phyloP scores from a whole-genome alignment of 2,888 invertebrate genomes.

The Ochlodes sylvanus region DNA sequence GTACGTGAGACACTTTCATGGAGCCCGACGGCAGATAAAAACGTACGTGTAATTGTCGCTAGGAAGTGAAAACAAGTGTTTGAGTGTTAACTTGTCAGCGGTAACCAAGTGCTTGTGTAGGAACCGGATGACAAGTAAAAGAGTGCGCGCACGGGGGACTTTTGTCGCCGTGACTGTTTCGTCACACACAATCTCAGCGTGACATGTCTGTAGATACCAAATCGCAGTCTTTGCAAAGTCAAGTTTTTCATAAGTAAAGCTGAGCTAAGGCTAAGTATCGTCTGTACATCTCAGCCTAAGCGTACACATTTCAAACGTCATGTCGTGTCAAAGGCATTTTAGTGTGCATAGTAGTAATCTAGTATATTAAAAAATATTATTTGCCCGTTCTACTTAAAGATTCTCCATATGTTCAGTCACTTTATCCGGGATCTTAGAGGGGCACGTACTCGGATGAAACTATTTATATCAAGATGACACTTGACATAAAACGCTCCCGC shows the following conservation, averaged over 20 bases:
- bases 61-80: conserved; percentile 27
- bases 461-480: conserved; percentile 6
- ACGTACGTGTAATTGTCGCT: conserved; percentile 16
- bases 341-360: no score
- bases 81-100: conserved; percentile 15
- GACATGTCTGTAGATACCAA: no score
- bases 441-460: neutral
- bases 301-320: no score
- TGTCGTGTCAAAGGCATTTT: no score
- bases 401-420: neutral
- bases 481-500: conserved; percentile 5
- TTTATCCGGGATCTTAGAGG: no score
- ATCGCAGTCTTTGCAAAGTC: no score
- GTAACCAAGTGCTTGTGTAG: conserved; percentile 10
- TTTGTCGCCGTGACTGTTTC: no score
- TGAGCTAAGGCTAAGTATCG: no score
- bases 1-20: conserved; percentile 3
- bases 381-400: neutral
- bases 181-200: no score
- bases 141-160: no score
- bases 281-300: no score
- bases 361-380: neutral
- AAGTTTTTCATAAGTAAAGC: no score
- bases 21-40: conserved; percentile 14
- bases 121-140: conserved; percentile 14